Base-by-base conservation (phyloP, 2,888 invertebrate genomes). In the Eumacrocentrus americanus region DNA sequence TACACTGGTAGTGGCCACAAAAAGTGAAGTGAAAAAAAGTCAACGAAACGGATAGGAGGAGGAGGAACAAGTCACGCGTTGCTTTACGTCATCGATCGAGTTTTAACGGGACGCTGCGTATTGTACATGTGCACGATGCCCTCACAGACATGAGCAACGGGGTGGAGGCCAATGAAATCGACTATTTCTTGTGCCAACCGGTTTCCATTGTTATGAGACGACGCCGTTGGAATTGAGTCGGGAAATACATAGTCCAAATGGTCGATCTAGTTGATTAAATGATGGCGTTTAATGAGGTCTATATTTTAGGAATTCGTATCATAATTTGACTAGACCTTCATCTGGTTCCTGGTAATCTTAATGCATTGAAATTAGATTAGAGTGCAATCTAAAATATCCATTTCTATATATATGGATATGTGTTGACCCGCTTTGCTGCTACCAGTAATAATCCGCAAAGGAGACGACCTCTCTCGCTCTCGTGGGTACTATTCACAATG, bases 141-240 rank as follows among this genome's bases (percentile, higher is more conserved):
- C 42, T 18, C 16, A 40, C 7, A 44, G 9, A 46, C 22, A 46
- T n/a, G n/a, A 42, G 20, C 22, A 46, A 14, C 14, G 46, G 23
- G 12, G 46, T 46, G n/a, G 46, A 46, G 46, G 46, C 23, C 46
- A 23, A 46, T 46, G 46, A 23, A 25, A 11, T 22, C 46, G 25
- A 46, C 46, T 12, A 46, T 46, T 46, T 23, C 46, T 46, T 12
- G 46, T 25, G 23, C 23, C 46, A 46, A 46, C 46, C 46, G 46
- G 46, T 46, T 46, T 25, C 12, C 46, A 46, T 46, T 46, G 20
- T 46, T 14, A 42, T 42, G 7, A 42, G 20, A 42, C 20, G 42
- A 18, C 42, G 42, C 42, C 42, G 42, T n/a, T 42, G 4, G 11
- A 42, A 42, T 42, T 42, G 42, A 42, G 25, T 22, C 22, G 22